These are phyloP conservation scores for Otocyon megalotis DNA, from an alignment of 2,113 vertebrate species.

Conservation along the genomic window DNA sequence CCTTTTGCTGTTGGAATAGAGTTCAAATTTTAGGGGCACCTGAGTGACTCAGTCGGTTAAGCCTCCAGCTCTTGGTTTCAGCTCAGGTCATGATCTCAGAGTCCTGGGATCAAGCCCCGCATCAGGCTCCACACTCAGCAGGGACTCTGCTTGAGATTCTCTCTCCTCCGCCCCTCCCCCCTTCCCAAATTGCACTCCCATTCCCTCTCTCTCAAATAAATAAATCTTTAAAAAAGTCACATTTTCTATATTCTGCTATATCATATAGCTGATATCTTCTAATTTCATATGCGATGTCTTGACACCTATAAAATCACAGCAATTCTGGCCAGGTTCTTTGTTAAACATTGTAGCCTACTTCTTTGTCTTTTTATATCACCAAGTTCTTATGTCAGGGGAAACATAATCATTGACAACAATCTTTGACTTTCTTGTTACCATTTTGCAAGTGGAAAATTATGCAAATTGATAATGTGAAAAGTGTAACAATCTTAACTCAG, in stretches of 20 bases:
- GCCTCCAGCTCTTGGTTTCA: neutral
- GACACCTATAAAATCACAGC: neutral
- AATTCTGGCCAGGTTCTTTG: neutral
- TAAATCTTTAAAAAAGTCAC: neutral
- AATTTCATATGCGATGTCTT: neutral
- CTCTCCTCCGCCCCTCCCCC: neutral
- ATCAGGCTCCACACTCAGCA: neutral
- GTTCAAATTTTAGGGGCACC: neutral
- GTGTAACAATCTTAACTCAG: neutral
- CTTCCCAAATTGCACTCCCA: fast-evolving
- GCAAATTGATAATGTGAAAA: constrained; percentile 17
- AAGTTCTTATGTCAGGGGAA: neutral
- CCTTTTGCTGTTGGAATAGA: constrained; percentile 9
- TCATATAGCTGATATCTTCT: neutral
- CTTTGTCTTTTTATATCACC: constrained; percentile 6
- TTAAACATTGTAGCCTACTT: neutral
- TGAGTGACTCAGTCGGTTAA: neutral
- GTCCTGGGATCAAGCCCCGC: neutral
- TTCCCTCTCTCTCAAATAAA: neutral
- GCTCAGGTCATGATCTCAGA: neutral
- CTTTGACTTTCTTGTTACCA: neutral
- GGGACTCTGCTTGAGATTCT: neutral
- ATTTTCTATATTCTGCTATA: neutral
- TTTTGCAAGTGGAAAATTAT: constrained; percentile 1
- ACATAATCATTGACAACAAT: neutral